phyloP scores from a whole-genome alignment of 2,888 invertebrate genomes.

The Embidobia sp. region DNA sequence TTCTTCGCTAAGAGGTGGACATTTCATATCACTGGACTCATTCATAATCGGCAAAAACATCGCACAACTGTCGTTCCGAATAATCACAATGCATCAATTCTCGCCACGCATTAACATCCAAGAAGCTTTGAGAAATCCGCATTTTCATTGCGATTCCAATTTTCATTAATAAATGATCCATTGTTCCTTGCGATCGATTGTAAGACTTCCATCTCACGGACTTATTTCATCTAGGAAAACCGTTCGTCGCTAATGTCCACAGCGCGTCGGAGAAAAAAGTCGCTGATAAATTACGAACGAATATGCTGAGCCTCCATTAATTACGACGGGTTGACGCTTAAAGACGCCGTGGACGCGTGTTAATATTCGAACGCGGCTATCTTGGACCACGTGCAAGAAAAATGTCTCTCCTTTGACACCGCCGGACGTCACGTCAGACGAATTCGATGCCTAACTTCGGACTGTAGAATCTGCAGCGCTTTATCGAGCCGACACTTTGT shows the following conservation, averaged over 20 bases:
- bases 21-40: conserved; percentile 78
- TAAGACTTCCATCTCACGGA: conserved; percentile 69
- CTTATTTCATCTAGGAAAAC: conserved; percentile 65
- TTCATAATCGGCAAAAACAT: conserved; percentile 78
- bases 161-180: too few species aligned
- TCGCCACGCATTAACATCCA: too few species aligned
- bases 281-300: conserved; percentile 70
- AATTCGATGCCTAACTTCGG: conserved; percentile 38
- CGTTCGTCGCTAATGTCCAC: conserved; percentile 67
- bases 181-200: too few species aligned
- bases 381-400: conserved; percentile 44
- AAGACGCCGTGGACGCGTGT: conserved; percentile 44
- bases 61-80: too few species aligned
- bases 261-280: conserved; percentile 68
- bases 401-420: conserved; percentile 47
- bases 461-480: conserved; percentile 48
- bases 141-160: too few species aligned
- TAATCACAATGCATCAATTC: too few species aligned
- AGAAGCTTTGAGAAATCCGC: too few species aligned
- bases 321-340: conserved; percentile 66
- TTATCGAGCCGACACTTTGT: conserved; percentile 50
- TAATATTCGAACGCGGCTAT: conserved; percentile 47
- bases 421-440: conserved; percentile 34
- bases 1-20: conserved; percentile 78
- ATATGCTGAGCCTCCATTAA: conserved; percentile 67